Base-by-base conservation (phyloP, 2,888 invertebrate species). In the Fragum sueziense region DNA sequence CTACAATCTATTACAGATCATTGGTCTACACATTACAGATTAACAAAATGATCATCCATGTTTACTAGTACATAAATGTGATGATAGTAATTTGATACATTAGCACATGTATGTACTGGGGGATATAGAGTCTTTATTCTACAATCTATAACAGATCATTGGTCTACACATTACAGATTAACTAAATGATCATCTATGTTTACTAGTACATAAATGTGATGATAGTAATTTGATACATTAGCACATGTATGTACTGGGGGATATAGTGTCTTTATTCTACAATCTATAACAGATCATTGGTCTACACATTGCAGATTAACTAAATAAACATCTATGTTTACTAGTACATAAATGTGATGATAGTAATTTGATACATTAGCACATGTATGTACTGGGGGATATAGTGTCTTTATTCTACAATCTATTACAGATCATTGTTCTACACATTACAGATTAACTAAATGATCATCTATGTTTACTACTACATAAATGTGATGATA, bases 61-160 rank as follows among this genome's bases (percentile, higher is more conserved):
- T 73, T 74, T 9, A 52, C 57, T 67, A 9, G 67, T 31, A 74
- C 74, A 34, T 29, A 68, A 33, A n/a, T 67, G 67, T 54, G 74
- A 34, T 74, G 68, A 67, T 74, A 37, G n/a, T 54, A 25, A 11
- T 27, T 33, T 29, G 17, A 29, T 20, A 57, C 65, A 74, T 74
- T 67, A 74, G 68, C 74, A 74, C 71, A 72, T 74, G 57, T 29
- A 37, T 74, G 67, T 74, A 52, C 57, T 14, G 7, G n/a, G 52
- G 52, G 6, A 52, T 17, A 7, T 22, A 11, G n/a, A 52, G 6
- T 37, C 14, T 37, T 37, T 37, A 9, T 37, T 37, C 14, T 37
- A 9, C n/a, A n/a, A n/a, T n/a, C n/a, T n/a, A n/a, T n/a, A n/a
- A n/a, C n/a, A n/a, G n/a, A n/a, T 37, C 14, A 9, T 37, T 37